Percentiles rank a stretch among this genome's conserved stretches.
Conservation (phyloP, 2,113 vertebrate genomes). For the Hippoglossus stenolepis region DNA sequence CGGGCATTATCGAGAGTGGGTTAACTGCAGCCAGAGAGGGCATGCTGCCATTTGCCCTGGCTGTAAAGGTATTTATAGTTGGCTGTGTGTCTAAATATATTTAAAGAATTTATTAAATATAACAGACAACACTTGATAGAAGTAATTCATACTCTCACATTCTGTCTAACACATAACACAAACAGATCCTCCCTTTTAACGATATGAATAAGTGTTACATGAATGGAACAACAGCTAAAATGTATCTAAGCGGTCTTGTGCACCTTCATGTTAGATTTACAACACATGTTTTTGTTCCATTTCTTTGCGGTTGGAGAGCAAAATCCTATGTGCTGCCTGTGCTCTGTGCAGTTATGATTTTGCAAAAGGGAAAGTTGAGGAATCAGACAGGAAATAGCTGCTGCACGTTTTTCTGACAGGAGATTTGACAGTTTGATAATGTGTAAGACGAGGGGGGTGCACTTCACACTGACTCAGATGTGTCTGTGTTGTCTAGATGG, state of each 20-base stretch:
- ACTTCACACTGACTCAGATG: conserved; percentile 23
- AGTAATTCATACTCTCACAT: neutral
- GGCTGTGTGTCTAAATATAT: neutral
- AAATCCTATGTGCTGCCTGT: conserved; percentile 42
- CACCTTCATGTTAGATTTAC: conserved; percentile 24
- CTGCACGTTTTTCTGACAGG: conserved; percentile 25
- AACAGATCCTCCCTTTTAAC: neutral
- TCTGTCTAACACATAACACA: neutral
- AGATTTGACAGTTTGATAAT: conserved; percentile 58
- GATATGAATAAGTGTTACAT: neutral
- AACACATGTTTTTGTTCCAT: conserved; percentile 33
- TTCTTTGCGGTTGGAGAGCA: conserved; percentile 54
- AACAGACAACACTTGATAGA: neutral
- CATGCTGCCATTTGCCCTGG: conserved; percentile 68
- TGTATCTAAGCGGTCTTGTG: neutral
- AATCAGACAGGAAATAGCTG: conserved; percentile 62
- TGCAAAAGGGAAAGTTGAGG: conserved; percentile 45
- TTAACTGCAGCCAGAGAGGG: conserved; percentile 74
- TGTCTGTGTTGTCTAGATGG: neutral
- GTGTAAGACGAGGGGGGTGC: neutral
- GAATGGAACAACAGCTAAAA: conserved; percentile 2
- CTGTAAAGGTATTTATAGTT: conserved; percentile 82
- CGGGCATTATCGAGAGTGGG: conserved; percentile 82
- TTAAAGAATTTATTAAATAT: neutral
- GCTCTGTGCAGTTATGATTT: conserved; percentile 24